phyloP scores from a whole-genome alignment of 2,113 vertebrate species.

The Brevimyrus niger region DNA sequence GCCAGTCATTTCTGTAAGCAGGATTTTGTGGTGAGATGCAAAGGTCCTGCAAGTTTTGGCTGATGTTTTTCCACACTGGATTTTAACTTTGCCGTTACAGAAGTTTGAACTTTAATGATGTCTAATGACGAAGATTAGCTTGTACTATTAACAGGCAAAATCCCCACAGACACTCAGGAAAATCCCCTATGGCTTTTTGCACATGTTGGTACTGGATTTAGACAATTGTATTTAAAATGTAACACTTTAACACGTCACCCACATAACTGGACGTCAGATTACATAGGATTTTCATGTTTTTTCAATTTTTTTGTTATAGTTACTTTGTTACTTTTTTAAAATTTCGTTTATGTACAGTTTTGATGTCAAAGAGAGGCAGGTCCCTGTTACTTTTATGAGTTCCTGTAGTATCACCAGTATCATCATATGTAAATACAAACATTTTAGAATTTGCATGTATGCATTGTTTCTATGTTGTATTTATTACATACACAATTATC shows the following conservation, averaged over 20 bases:
- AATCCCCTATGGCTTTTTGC: neutral
- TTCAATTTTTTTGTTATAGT: neutral
- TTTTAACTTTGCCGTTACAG: neutral
- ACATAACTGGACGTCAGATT: neutral
- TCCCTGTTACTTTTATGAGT: neutral
- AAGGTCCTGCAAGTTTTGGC: neutral
- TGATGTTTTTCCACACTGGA: neutral
- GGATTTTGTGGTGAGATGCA: neutral
- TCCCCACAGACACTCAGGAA: neutral
- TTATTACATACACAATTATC: neutral
- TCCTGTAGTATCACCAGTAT: neutral
- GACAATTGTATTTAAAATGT: neutral
- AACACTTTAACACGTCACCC: neutral
- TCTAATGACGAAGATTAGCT: neutral
- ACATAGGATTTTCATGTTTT: neutral
- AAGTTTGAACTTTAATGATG: neutral
- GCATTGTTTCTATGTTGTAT: neutral
- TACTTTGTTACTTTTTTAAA: neutral
- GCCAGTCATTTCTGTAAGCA: neutral
- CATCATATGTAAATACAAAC: neutral
- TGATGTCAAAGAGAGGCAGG: neutral
- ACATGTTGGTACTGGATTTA: neutral
- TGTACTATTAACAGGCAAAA: neutral
- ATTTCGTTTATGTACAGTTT: neutral
- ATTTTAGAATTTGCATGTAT: neutral